Evolutionary conservation across 2,888 invertebrate species (phyloP), one percentile per base, ranked within the genome.

Genomic region (Odontomyia ornata): DNA sequence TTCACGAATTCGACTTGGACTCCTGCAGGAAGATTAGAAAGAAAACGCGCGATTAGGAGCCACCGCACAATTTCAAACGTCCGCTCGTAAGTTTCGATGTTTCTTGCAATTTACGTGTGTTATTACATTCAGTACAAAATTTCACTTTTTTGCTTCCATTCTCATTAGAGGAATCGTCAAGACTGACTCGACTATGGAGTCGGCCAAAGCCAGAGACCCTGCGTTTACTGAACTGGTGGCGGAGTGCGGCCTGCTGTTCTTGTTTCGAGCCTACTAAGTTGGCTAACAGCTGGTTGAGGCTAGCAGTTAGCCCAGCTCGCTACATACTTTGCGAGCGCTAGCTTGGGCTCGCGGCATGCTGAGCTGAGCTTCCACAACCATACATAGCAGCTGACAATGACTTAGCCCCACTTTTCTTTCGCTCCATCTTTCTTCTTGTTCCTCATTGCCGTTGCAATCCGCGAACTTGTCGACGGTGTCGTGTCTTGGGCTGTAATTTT

Each of bases 161-260:
- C 86, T 85, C 86, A 84, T 82, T 84, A 83, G 84, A 86, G 85
- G 84, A 84, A 83, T 85, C 84, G 87, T 84, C 88, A 86, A 83
- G 89, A 88, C 83, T 89, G 88, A 82, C 86, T 84, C 57, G 83
- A 83, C 56, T 86, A 85, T 77, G 85, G 84, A 76, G 85, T 84
- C 76, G 84, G 82, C 71, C 86, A 83, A 43, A 78, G 75, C 71
- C 69, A 79, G 77, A 77, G 76, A 78, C 79, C 77, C 78, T 78
- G 69, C 76, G 62, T 62, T 46, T 60, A 62, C 56, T 67, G 47
- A 65, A 43, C 47, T 57, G 36, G 25, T 64, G 56, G 23, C 25
- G 23, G 60, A 52, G n/a, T 52, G 36, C 23, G 65, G 69, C 46
- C 15, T 57, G 73, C 15, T 46, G 57, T 73, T 73, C 73, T 73